These are phyloP conservation scores for Pangasius larnaudii DNA, from an alignment of 2,797 vertebrate genomes.

Conservation along the genomic window DNA sequence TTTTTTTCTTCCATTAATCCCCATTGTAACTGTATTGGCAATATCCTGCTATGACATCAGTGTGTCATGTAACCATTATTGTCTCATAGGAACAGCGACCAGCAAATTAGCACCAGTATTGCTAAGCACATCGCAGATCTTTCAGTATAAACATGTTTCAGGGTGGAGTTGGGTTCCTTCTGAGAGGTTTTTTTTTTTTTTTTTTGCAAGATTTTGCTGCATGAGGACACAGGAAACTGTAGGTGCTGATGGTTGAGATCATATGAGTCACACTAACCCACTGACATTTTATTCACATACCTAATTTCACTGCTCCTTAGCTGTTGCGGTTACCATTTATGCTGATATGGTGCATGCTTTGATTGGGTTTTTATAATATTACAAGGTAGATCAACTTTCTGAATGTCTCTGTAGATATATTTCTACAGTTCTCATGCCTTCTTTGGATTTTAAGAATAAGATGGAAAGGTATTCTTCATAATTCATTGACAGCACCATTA, in stretches of 20 bases:
- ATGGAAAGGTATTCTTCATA: not conserved
- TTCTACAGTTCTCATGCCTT: not conserved
- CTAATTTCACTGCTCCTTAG: slow-evolving; percentile 27
- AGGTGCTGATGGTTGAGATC: slow-evolving; percentile 38
- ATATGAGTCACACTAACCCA: slow-evolving; percentile 47
- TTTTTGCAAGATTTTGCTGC: slow-evolving; percentile 31
- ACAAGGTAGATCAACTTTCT: not conserved
- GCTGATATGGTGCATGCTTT: not conserved
- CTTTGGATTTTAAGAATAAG: not conserved
- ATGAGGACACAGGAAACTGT: slow-evolving; percentile 45
- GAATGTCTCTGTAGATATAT: not conserved
- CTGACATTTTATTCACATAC: slow-evolving; percentile 48
- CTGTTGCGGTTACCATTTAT: slow-evolving; percentile 26
- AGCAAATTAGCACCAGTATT: not conserved
- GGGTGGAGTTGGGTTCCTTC: not conserved
- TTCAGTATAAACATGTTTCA: not conserved
- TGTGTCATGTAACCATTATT: not conserved
- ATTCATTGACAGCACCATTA: not conserved
- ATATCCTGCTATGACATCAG: not conserved
- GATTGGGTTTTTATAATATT: slow-evolving; percentile 4
- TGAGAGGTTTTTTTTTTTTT: slow-evolving; percentile 4
- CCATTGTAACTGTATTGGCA: not conserved
- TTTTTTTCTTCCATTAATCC: not conserved
- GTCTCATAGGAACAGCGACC: not conserved
- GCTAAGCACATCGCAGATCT: not conserved